phyloP scores from a whole-genome alignment of 2,888 invertebrate species.

The Acanthopleura granulata region DNA sequence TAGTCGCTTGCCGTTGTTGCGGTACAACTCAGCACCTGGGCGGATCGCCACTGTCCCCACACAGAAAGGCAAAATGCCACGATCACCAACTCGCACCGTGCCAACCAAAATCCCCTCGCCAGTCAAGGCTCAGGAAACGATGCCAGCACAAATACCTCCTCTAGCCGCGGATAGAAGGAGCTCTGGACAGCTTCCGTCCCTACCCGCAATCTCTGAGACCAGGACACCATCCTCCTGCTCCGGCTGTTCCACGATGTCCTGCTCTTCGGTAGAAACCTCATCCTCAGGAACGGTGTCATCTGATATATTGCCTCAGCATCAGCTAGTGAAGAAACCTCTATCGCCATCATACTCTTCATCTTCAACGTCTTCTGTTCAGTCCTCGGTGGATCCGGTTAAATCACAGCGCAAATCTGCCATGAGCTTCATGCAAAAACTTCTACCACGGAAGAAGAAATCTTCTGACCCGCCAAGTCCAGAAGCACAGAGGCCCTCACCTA shows the following conservation, averaged over 20 bases:
- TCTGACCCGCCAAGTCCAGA: not conserved
- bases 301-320: not conserved
- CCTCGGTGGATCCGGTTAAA: not conserved
- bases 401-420: slow-evolving; percentile 19
- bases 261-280: slow-evolving; percentile 25
- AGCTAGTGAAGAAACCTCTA: slow-evolving; percentile 10
- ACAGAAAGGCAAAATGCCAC: slow-evolving; percentile 28
- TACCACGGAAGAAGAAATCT: slow-evolving; percentile 56
- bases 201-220: slow-evolving; percentile 42
- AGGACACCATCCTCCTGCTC: slow-evolving; percentile 42
- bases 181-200: slow-evolving; percentile 31
- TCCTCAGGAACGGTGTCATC: slow-evolving; percentile 11
- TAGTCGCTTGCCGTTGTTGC: slow-evolving; percentile 41
- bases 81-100: not conserved
- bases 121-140: not conserved
- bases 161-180: not conserved
- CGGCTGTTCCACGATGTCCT: slow-evolving; percentile 34
- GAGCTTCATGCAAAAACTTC: slow-evolving; percentile 58
- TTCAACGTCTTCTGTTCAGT: slow-evolving; percentile 19
- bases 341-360: slow-evolving; percentile 3
- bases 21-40: slow-evolving; percentile 59
- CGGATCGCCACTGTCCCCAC: slow-evolving; percentile 58
- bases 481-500: not conserved
- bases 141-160: not conserved
- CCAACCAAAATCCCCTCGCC: slow-evolving; percentile 3